phyloP scores from a whole-genome alignment of 2,888 invertebrate genomes.

The Spodoptera exigua region DNA sequence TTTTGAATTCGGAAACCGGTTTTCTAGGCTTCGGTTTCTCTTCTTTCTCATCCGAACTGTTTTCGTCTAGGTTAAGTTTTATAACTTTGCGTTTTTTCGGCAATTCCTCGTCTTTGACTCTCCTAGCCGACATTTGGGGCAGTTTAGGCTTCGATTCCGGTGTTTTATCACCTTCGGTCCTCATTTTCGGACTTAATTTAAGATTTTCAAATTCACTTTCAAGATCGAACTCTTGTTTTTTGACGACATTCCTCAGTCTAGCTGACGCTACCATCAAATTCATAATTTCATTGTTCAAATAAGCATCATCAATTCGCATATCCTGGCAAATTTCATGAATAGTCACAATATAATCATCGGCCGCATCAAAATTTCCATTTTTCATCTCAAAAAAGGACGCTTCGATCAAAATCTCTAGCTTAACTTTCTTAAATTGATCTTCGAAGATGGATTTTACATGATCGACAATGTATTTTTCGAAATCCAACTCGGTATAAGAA shows the following conservation, averaged over 20 bases:
- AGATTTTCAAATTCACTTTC: slow-evolving; percentile 69
- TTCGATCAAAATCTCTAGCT: slow-evolving; percentile 73
- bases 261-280: slow-evolving; percentile 75
- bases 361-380: slow-evolving; percentile 57
- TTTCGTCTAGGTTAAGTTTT: slow-evolving; percentile 74
- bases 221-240: slow-evolving; percentile 53
- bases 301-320: slow-evolving; percentile 44
- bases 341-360: slow-evolving; percentile 70
- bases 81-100: slow-evolving; percentile 73
- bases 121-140: slow-evolving; percentile 57
- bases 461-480: slow-evolving; percentile 65
- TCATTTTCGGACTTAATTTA: slow-evolving; percentile 63
- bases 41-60: slow-evolving; percentile 59
- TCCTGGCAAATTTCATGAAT: slow-evolving; percentile 74
- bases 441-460: slow-evolving; percentile 50
- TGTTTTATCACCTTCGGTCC: slow-evolving; percentile 60
- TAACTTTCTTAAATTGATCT: slow-evolving; percentile 59
- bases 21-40: slow-evolving; percentile 56
- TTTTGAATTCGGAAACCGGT: slow-evolving; percentile 69
- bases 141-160: slow-evolving; percentile 65
- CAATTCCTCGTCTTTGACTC: slow-evolving; percentile 75
- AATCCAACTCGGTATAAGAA: slow-evolving; percentile 39
- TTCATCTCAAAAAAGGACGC: slow-evolving; percentile 74
- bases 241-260: slow-evolving; percentile 57
- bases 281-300: slow-evolving; percentile 71